These are phyloP conservation scores for Tachysurus fulvidraco DNA, from an alignment of 2,113 vertebrate genomes.

Conservation along the genomic window DNA sequence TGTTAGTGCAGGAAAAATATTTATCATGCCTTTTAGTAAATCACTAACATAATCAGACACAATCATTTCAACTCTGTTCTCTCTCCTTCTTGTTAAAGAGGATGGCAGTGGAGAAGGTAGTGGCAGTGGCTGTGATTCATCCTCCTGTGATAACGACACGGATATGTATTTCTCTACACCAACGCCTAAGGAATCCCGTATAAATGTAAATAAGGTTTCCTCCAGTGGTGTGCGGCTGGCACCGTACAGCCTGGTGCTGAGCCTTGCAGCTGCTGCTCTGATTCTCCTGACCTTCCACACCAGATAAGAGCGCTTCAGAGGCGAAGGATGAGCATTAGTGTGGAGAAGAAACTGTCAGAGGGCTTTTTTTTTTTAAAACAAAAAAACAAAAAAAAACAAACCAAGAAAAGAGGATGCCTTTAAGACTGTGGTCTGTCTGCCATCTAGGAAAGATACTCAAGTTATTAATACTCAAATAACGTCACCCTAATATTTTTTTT, in stretches of 20 bases:
- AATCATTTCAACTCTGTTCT: background rate
- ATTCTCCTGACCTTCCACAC: slow-evolving; percentile 64
- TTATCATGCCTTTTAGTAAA: background rate
- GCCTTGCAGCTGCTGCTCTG: slow-evolving; percentile 62
- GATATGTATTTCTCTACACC: slow-evolving; percentile 85
- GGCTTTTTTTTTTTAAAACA: slow-evolving; percentile 54
- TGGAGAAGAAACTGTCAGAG: slow-evolving; percentile 66
- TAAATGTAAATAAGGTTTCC: slow-evolving; percentile 28
- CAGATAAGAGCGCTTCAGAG: slow-evolving; percentile 66
- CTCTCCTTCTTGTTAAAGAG: slow-evolving; percentile 62
- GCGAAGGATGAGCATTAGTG: slow-evolving; percentile 38
- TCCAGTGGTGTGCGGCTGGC: slow-evolving; percentile 47
- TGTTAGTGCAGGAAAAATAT: background rate
- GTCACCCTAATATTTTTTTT: slow-evolving; percentile 63
- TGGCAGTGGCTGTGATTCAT: slow-evolving; percentile 86
- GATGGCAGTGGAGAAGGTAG: slow-evolving; percentile 87
- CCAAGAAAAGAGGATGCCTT: slow-evolving; percentile 68
- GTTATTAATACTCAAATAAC: slow-evolving; percentile 74
- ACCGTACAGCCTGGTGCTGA: slow-evolving; percentile 60
- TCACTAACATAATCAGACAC: background rate
- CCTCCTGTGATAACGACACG: slow-evolving; percentile 70
- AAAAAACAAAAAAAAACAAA: slow-evolving; percentile 14
- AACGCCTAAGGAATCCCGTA: slow-evolving; percentile 50
- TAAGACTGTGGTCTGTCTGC: slow-evolving; percentile 69
- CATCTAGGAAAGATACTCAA: slow-evolving; percentile 62